A percentile compares a stretch with the other conserved stretches of the same genome.
phyloP scores from a whole-genome alignment of 1,140 invertebrate species.

The Danaus melanippus region DNA sequence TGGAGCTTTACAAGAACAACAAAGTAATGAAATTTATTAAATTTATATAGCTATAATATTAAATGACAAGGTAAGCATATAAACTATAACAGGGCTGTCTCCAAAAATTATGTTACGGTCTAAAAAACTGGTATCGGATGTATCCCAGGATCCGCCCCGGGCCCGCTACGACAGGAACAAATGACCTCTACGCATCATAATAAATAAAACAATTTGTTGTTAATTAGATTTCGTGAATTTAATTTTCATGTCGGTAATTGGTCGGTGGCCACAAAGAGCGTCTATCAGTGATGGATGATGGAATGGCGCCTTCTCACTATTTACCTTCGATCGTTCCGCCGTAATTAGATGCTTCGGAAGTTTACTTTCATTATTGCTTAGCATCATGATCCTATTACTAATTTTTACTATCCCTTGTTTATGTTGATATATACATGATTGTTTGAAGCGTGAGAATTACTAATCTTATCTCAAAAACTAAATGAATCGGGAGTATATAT shows the following conservation, averaged over 20 bases:
- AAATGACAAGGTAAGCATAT: constrained; percentile 15
- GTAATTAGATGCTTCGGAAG: constrained; percentile 67
- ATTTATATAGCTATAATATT: constrained; percentile 1
- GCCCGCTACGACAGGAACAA: constrained; percentile 62
- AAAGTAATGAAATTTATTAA: no score
- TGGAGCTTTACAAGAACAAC: no score
- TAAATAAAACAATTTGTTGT: constrained; percentile 73
- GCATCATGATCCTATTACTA: constrained; percentile 55
- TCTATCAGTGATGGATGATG: constrained; percentile 70
- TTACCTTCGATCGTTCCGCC: constrained; percentile 53
- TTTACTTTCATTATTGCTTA: constrained; percentile 64
- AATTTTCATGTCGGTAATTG: constrained; percentile 72
- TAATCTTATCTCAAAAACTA: neutral
- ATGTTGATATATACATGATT: neutral
- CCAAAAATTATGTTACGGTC: constrained; percentile 27
- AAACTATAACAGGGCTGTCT: constrained; percentile 27
- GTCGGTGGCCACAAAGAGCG: constrained; percentile 67
- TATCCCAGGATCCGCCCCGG: constrained; percentile 50
- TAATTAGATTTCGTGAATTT: constrained; percentile 73
- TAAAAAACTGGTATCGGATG: constrained; percentile 43
- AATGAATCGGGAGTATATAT: neutral
- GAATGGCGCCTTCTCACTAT: constrained; percentile 63
- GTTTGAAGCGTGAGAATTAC: constrained; percentile 4
- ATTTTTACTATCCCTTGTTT: constrained; percentile 24
- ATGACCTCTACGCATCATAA: constrained; percentile 69